A percentile compares a stretch with the other conserved stretches of the same genome.
phyloP scores from a whole-genome alignment of 2,797 vertebrate species.

The Manis pentadactyla region DNA sequence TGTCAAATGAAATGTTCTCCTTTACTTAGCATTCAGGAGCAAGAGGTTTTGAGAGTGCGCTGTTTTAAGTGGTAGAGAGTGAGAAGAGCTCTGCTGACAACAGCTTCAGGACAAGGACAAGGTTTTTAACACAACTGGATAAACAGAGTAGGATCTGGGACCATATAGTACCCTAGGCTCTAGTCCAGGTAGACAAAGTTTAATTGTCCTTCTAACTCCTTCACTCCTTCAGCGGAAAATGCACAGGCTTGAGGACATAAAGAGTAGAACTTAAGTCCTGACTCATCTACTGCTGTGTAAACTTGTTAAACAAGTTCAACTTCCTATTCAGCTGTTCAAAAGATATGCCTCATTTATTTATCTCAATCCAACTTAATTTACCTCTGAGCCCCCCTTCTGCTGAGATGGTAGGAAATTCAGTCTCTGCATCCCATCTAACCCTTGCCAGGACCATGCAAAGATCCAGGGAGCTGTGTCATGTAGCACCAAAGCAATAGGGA shows the following conservation, averaged over 20 bases:
- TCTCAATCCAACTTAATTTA: not conserved
- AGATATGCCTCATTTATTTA: not conserved
- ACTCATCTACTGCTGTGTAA: not conserved
- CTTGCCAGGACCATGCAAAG: not conserved
- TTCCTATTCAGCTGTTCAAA: not conserved
- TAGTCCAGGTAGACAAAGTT: not conserved
- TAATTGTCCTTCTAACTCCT: not conserved
- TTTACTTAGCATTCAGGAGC: not conserved
- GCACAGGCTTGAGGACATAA: not conserved
- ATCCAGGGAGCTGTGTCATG: not conserved
- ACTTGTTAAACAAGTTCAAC: not conserved
- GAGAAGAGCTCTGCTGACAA: not conserved
- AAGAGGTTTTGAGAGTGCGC: not conserved
- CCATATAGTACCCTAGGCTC: not conserved
- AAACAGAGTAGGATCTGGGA: not conserved
- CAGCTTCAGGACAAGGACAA: not conserved
- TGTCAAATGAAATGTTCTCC: not conserved
- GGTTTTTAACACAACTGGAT: not conserved
- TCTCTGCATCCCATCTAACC: not conserved
- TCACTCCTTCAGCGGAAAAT: not conserved
- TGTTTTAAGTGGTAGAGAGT: not conserved
- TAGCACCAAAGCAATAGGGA: not conserved
- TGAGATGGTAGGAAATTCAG: not conserved
- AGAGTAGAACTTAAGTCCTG: not conserved
- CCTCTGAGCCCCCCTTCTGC: not conserved